Percentiles rank a stretch among this genome's conserved stretches.
phyloP scores from a whole-genome alignment of 2,797 vertebrate species.

The Hyperoplus immaculatus region DNA sequence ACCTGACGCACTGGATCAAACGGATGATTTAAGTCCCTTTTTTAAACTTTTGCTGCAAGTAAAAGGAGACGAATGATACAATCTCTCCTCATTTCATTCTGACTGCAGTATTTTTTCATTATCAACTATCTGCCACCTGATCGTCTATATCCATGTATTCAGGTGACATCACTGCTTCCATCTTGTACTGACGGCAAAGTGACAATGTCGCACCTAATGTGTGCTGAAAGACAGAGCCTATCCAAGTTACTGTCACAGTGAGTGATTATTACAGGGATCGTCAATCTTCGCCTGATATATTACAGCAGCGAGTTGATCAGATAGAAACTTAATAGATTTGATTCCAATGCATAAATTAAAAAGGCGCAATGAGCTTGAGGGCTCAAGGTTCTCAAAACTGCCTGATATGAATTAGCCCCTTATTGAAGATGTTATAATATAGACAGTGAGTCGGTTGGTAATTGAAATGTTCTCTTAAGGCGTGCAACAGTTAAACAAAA shows the following conservation, averaged over 20 bases:
- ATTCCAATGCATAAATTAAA: conserved; percentile 36
- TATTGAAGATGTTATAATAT: conserved; percentile 32
- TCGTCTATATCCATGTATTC: background rate
- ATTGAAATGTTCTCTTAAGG: conserved; percentile 41
- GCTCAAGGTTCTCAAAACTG: conserved; percentile 15
- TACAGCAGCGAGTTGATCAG: conserved; percentile 25
- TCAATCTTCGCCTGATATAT: conserved; percentile 9
- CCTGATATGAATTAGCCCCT: conserved; percentile 33
- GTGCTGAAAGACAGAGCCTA: conserved; percentile 20
- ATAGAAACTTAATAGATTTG: conserved; percentile 33
- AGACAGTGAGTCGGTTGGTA: conserved; percentile 45
- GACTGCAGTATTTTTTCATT: conserved; percentile 15
- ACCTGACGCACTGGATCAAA: conserved; percentile 46
- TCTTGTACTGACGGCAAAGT: conserved; percentile 22
- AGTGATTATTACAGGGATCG: conserved; percentile 30
- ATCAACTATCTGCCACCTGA: conserved; percentile 9
- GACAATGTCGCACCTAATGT: conserved; percentile 39
- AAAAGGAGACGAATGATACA: conserved; percentile 4
- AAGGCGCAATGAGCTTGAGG: conserved; percentile 16
- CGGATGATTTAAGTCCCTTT: conserved; percentile 32
- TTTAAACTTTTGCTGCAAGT: conserved; percentile 6
- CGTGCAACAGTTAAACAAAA: conserved; percentile 9
- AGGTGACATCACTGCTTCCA: conserved; percentile 43
- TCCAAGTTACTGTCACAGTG: conserved; percentile 21
- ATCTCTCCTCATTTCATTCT: background rate